A percentile compares a stretch with the other conserved stretches of the same genome.
These are phyloP conservation scores for Chlorocebus sabaeus DNA, from an alignment of 2,113 vertebrate species.

Conservation along the genomic window DNA sequence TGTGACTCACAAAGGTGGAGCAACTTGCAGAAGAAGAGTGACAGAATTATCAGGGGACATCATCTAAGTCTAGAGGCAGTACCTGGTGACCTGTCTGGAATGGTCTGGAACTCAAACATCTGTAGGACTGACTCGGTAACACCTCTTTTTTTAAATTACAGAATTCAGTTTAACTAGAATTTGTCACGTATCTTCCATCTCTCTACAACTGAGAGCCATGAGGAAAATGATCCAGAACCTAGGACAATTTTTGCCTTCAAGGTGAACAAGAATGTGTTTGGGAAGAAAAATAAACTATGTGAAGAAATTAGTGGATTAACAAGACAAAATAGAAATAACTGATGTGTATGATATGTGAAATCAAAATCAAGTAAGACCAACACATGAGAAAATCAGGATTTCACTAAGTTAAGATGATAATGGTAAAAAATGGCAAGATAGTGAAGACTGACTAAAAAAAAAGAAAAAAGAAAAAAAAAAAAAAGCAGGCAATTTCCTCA, in stretches of 20 bases:
- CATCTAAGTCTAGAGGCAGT: accelerated
- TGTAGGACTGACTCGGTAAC: neutral
- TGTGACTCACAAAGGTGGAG: neutral
- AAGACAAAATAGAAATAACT: neutral
- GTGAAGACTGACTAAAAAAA: neutral
- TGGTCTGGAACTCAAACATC: neutral
- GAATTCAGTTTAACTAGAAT: neutral
- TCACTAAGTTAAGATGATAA: neutral
- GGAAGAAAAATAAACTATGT: neutral
- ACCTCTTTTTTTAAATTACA: neutral
- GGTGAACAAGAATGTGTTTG: neutral
- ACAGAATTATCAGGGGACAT: neutral
- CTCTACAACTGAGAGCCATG: neutral
- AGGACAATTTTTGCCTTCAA: neutral
- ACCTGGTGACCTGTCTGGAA: neutral
- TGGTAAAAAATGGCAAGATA: neutral
- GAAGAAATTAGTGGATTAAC: neutral
- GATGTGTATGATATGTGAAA: neutral
- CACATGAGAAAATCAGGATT: neutral
- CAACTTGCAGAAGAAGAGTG: neutral
- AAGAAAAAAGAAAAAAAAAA: neutral
- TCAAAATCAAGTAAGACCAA: neutral
- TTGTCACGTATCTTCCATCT: neutral
- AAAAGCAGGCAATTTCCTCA: neutral
- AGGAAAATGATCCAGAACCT: neutral